Percentiles rank a stretch among this genome's conserved stretches.
phyloP scores from a whole-genome alignment of 2,113 vertebrate genomes.

The Cheirogaleus medius region DNA sequence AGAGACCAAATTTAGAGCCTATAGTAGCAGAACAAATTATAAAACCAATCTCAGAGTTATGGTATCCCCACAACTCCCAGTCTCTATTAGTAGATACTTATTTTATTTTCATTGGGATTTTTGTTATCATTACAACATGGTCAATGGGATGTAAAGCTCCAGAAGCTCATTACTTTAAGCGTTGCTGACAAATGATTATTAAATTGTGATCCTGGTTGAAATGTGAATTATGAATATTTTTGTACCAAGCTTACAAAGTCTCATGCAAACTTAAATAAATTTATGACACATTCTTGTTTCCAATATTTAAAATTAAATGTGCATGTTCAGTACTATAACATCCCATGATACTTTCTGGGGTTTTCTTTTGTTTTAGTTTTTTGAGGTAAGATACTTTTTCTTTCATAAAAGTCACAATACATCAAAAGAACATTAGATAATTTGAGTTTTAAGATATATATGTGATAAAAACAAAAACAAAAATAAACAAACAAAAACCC shows the following conservation, averaged over 20 bases:
- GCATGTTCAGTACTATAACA: background rate
- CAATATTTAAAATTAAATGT: background rate
- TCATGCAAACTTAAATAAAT: background rate
- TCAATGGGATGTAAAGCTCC: too few relatives aligned
- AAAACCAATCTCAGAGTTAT: too few relatives aligned
- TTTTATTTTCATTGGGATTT: too few relatives aligned
- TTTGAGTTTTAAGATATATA: background rate
- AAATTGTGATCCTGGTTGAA: slow-evolving; percentile 18
- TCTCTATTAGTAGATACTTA: too few relatives aligned
- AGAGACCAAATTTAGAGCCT: too few relatives aligned
- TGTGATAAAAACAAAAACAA: background rate
- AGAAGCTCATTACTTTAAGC: background rate
- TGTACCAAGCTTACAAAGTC: background rate
- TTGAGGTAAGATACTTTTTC: background rate
- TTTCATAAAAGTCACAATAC: background rate
- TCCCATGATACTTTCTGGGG: background rate
- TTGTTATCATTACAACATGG: too few relatives aligned
- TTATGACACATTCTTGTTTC: background rate
- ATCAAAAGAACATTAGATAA: background rate
- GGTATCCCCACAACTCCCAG: too few relatives aligned
- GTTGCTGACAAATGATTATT: background rate
- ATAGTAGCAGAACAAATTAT: too few relatives aligned
- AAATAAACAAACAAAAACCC: background rate
- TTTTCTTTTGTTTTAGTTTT: background rate
- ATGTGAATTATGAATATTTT: background rate